Percentiles rank a stretch among this genome's conserved stretches.
These are phyloP conservation scores for Ladona fulva DNA, from an alignment of 1,140 invertebrate species.

Conservation along the genomic window DNA sequence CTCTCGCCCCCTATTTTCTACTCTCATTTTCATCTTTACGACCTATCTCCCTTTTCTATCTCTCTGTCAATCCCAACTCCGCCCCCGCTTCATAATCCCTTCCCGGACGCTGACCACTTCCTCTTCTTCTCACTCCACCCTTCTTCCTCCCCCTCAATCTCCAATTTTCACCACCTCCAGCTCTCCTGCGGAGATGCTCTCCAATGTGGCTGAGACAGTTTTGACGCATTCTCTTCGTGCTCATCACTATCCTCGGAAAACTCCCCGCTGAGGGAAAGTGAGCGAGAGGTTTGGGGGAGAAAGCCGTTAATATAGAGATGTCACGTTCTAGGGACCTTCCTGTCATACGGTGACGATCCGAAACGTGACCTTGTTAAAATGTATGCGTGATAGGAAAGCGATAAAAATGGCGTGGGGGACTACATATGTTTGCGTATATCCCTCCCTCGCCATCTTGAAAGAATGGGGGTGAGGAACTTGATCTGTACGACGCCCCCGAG, in stretches of 20 bases:
- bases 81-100: neutral
- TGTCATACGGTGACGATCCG: neutral
- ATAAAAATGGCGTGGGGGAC: neutral
- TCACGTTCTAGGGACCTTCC: neutral
- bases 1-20: too few relatives aligned
- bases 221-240: neutral
- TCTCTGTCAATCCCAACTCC: neutral
- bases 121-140: neutral
- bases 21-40: too few relatives aligned
- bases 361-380: slow-evolving; percentile 10
- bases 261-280: neutral
- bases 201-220: neutral
- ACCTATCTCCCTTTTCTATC: too few relatives aligned
- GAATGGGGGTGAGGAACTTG: too few relatives aligned
- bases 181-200: neutral
- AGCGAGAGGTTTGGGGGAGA: neutral
- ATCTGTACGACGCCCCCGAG: too few relatives aligned
- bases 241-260: neutral
- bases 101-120: neutral
- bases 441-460: too few relatives aligned
- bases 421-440: too few relatives aligned
- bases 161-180: neutral
- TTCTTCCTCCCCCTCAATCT: neutral
- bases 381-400: neutral
- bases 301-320: neutral